Conservation (phyloP, 2,113 vertebrate species). For the Catharus bicknelli region DNA sequence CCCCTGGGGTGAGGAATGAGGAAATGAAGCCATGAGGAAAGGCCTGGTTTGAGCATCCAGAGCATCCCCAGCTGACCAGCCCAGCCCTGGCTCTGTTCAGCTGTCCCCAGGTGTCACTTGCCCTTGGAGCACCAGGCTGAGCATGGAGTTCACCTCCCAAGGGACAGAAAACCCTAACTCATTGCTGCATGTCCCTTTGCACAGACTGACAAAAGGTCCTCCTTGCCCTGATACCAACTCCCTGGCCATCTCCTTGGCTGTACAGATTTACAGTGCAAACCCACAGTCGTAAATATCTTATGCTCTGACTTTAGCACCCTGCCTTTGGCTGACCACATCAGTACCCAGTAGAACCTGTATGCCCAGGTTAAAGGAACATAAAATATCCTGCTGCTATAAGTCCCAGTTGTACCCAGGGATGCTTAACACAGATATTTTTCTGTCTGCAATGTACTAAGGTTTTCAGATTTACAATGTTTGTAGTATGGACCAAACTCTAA, state of each 20-base stretch:
- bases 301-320: neutral
- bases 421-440: neutral
- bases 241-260: neutral
- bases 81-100: neutral
- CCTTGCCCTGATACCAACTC: neutral
- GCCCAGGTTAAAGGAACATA: neutral
- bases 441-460: neutral
- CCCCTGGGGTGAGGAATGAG: neutral
- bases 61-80: neutral
- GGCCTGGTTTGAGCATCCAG: neutral
- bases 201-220: neutral
- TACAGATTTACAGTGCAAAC: neutral
- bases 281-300: neutral
- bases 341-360: neutral
- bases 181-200: neutral
- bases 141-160: neutral
- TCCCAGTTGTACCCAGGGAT: neutral
- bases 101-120: neutral
- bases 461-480: neutral
- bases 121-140: neutral
- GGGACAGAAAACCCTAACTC: neutral
- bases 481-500: neutral
- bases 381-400: neutral
- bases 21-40: neutral
- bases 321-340: neutral